Conservation (phyloP, 2,113 vertebrate species). For the Chlorodrepanis virens region DNA sequence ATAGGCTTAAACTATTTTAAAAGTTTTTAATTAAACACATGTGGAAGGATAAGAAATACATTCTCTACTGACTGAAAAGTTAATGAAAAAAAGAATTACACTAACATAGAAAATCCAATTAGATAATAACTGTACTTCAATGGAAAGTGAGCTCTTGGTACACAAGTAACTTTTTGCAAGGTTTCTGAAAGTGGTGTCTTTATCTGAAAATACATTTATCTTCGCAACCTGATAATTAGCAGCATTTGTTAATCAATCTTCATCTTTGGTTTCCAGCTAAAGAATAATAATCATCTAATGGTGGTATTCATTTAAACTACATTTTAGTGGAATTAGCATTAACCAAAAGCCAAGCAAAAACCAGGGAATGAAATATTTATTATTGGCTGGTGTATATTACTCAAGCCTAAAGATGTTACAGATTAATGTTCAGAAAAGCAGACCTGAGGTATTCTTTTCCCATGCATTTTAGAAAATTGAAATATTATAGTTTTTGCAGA, state of each 20-base stretch:
- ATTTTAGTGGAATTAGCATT: not conserved
- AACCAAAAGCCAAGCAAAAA: not conserved
- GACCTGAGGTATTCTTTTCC: fast-evolving
- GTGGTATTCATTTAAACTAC: not conserved
- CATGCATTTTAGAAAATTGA: not conserved
- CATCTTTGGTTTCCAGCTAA: not conserved
- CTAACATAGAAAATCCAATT: not conserved
- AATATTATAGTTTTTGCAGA: not conserved
- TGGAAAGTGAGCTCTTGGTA: not conserved
- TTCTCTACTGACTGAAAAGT: not conserved
- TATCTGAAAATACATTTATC: not conserved
- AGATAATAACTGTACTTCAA: not conserved
- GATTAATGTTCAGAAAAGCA: not conserved
- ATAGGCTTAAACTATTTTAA: not conserved
- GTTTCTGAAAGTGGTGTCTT: not conserved
- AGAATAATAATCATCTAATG: not conserved
- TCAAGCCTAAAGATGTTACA: not conserved
- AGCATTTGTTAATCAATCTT: not conserved
- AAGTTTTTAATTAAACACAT: not conserved
- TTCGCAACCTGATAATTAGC: not conserved
- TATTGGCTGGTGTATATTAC: not conserved
- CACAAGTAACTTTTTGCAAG: not conserved
- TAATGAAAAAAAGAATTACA: not conserved
- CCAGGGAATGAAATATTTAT: not conserved
- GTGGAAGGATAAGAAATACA: not conserved